These are phyloP conservation scores for Greenwoodochromis staneri DNA, from an alignment of 2,113 vertebrate genomes.

Conservation along the genomic window DNA sequence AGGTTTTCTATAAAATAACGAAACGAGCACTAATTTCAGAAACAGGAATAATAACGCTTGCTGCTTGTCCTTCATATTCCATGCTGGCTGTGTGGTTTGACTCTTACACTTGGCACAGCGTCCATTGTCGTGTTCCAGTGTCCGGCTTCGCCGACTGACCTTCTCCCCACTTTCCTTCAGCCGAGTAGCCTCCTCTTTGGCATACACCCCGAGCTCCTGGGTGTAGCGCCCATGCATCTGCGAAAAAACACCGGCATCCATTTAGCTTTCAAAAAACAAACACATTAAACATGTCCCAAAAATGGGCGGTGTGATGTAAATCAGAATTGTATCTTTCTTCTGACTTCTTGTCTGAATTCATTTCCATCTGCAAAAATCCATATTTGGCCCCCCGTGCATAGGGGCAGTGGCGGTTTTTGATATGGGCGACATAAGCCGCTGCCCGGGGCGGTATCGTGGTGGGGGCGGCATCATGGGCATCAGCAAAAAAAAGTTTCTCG, in stretches of 20 bases:
- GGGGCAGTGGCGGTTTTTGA: neutral
- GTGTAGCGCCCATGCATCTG: constrained; percentile 98
- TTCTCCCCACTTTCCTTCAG: constrained; percentile 75
- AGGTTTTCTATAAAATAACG: accelerated
- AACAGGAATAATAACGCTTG: neutral
- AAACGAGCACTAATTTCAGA: neutral
- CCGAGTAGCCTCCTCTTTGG: constrained; percentile 91
- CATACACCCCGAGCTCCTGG: constrained; percentile 89
- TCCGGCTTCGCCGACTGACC: constrained; percentile 16
- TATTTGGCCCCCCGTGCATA: neutral
- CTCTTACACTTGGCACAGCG: constrained; percentile 86
- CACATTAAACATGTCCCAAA: neutral
- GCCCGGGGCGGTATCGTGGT: accelerated
- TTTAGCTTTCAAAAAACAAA: neutral
- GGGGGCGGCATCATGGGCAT: neutral
- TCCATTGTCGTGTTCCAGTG: constrained; percentile 83
- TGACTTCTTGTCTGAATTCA: neutral
- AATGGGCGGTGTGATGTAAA: neutral
- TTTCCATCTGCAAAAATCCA: neutral
- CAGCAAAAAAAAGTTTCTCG: accelerated
- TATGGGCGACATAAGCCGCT: accelerated
- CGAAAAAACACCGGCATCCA: neutral
- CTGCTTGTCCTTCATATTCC: neutral
- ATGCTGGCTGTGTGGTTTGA: neutral
- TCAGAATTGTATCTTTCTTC: neutral